These are phyloP conservation scores for Meloidogyne chitwoodi DNA, from an alignment of 1,140 invertebrate species.

Conservation along the genomic window DNA sequence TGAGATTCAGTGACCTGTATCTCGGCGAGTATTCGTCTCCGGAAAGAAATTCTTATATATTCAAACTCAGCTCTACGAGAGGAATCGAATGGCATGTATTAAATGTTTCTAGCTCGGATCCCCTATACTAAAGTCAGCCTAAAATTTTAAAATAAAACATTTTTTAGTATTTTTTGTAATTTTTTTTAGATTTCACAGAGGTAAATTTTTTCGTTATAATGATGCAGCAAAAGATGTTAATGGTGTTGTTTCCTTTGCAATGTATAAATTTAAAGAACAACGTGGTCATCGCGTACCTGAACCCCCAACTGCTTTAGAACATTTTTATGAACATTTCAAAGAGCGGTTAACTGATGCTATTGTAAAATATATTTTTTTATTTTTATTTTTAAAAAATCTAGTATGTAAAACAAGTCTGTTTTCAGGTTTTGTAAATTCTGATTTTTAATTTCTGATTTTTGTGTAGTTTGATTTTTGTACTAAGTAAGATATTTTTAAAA, in stretches of 20 bases:
- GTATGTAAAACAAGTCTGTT: not conserved
- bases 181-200: conserved; percentile 52
- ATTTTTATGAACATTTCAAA: conserved; percentile 55
- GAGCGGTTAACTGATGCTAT: conserved; percentile 47
- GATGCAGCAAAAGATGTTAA: conserved; percentile 55
- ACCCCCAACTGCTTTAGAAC: conserved; percentile 57
- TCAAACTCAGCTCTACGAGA: too few species aligned
- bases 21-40: too few species aligned
- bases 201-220: conserved; percentile 60
- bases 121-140: too few species aligned
- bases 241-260: conserved; percentile 51
- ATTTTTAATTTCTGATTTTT: not conserved
- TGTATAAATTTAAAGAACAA: conserved; percentile 58
- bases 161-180: too few species aligned
- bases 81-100: too few species aligned
- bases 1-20: too few species aligned
- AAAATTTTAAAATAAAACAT: too few species aligned
- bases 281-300: conserved; percentile 54
- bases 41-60: too few species aligned
- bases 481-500: not conserved
- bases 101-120: too few species aligned
- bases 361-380: conserved; percentile 28
- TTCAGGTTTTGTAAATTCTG: conserved; percentile 5
- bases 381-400: not conserved
- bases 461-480: not conserved